Base-by-base conservation (phyloP, 2,797 vertebrate species). In the Ciconia nigra region DNA sequence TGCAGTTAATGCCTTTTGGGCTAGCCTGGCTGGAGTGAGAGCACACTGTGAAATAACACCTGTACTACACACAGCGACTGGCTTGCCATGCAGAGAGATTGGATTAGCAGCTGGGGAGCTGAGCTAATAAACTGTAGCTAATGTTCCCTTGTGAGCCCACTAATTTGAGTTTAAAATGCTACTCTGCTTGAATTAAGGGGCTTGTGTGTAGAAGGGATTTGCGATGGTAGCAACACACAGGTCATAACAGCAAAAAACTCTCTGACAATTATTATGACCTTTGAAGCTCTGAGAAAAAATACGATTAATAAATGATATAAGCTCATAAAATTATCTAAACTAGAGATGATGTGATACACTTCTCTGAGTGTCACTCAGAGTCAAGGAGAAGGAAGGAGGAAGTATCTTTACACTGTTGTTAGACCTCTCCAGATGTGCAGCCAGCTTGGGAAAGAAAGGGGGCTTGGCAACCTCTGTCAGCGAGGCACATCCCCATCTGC, bases 111-210 rank as follows among this genome's bases (percentile, higher is more conserved):
- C 44, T n/a, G 39, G 67, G 18, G 55, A 81, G 13, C 49, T 83
- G 35, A 92, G 49, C 49, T 91, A 91, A 92, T 92, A 89, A 90
- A 74, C 41, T 86, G 35, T 28, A 81, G 79, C n/a, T 90, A 88
- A 90, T 80, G 10, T 51, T 83, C 59, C 70, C 59, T 59, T 4
- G 1, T 63, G 52, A 92, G 28, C 15, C 24, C 44, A 26, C 58
- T 90, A 87, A 95, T 93, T 83, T 66, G 74, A 80, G 74, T 70
- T 83, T 8, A 94, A 96, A 92, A 74, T 47, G 37, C 26, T 67
- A 89, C 65, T 25, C 47, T 80, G 63, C 52, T 92, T 0, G 0
- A 81, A 74, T 77, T 85, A 78, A 91, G 44, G 29, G 12, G 17
- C 15, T 92, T 80, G n/a, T 51, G 39, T 39, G 24, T 54, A 46